Conservation (phyloP, 2,113 vertebrate species). For the Carettochelys insculpta region DNA sequence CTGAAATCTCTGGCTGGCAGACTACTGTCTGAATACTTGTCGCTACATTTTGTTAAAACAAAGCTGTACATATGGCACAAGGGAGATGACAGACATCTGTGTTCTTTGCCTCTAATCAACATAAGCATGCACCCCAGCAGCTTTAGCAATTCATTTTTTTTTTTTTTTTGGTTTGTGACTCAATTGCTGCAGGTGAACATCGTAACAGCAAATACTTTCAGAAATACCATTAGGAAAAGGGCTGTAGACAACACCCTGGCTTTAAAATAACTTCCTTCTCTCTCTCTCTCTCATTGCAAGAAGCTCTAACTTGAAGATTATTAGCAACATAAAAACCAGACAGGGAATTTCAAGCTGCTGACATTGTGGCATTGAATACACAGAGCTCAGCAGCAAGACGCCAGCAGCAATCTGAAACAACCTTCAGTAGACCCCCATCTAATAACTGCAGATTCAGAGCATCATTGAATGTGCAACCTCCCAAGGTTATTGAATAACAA, state of each 20-base stretch:
- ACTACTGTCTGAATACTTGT: not conserved
- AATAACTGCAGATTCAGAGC: conserved; percentile 66
- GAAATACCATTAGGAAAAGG: not conserved
- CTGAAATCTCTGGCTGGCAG: not conserved
- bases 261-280: conserved; percentile 11
- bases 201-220: not conserved
- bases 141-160: not conserved
- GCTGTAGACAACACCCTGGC: not conserved
- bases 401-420: conserved; percentile 68
- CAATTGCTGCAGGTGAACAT: conserved; percentile 6
- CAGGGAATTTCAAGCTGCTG: conserved; percentile 73
- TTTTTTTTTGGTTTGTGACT: not conserved
- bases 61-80: not conserved
- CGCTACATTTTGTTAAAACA: conserved; percentile 30
- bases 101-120: not conserved
- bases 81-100: not conserved
- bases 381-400: conserved; percentile 68
- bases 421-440: conserved; percentile 43
- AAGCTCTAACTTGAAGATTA: conserved; percentile 63
- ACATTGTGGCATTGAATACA: conserved; percentile 69
- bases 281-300: conserved; percentile 27
- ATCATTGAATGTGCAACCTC: conserved; percentile 55
- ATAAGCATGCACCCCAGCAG: not conserved
- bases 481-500: conserved; percentile 78
- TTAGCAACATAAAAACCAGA: conserved; percentile 64